A percentile compares a stretch with the other conserved stretches of the same genome.
phyloP scores from a whole-genome alignment of 2,113 vertebrate genomes.

The Sturnira hondurensis region DNA sequence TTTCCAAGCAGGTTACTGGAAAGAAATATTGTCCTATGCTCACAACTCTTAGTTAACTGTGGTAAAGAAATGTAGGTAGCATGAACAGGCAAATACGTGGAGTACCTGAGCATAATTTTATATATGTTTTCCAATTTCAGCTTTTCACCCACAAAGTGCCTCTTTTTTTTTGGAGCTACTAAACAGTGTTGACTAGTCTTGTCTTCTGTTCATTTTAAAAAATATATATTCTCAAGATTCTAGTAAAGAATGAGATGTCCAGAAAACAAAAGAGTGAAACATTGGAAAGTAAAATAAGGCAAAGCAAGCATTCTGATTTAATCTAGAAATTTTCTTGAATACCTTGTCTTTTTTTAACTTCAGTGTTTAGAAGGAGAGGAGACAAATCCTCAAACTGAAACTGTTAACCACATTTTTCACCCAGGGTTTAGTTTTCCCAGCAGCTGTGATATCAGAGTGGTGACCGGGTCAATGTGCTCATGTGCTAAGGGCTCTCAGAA shows the following conservation, averaged over 20 bases:
- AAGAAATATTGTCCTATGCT: neutral
- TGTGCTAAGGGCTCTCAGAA: neutral
- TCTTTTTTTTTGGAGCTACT: neutral
- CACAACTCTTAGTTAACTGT: neutral
- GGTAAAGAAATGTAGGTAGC: neutral
- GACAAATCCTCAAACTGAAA: neutral
- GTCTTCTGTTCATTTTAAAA: neutral
- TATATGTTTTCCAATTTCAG: neutral
- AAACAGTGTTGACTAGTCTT: neutral
- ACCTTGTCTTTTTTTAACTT: neutral
- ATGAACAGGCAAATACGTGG: neutral
- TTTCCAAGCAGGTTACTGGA: neutral
- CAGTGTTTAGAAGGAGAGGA: neutral
- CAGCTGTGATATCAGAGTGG: neutral
- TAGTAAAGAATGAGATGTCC: neutral
- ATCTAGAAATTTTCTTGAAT: neutral
- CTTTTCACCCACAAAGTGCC: neutral
- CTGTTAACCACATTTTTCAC: neutral
- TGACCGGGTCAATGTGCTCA: fast-evolving
- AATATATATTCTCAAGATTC: neutral
- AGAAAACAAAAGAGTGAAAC: neutral
- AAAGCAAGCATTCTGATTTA: neutral
- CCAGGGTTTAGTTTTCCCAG: neutral
- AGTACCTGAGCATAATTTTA: neutral
- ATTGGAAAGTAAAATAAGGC: neutral